Percentiles rank a stretch among this genome's conserved stretches.
These are phyloP conservation scores for Diogma glabrata DNA, from an alignment of 2,888 invertebrate species.

Conservation along the genomic window DNA sequence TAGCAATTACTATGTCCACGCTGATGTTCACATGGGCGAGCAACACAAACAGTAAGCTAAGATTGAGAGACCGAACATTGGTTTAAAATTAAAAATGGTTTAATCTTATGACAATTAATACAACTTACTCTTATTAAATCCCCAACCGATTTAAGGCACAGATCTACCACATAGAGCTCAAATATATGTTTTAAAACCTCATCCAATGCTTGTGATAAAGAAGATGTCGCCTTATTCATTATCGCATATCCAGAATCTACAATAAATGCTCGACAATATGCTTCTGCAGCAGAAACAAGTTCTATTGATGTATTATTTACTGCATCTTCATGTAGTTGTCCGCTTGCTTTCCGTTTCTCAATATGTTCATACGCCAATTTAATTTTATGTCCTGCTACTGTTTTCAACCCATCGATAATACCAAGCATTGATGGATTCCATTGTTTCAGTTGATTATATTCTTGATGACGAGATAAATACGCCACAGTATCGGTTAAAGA, in stretches of 20 bases:
- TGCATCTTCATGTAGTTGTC: constrained; percentile 62
- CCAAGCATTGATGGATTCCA: constrained; percentile 30
- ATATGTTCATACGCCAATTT: constrained; percentile 58
- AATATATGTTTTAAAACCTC: constrained; percentile 56
- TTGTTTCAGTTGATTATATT: constrained; percentile 11
- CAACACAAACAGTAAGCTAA: no score
- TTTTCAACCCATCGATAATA: constrained; percentile 40
- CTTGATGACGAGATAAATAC: constrained; percentile 42
- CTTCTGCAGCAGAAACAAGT: constrained; percentile 71
- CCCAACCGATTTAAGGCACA: constrained; percentile 61
- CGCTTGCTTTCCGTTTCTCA: constrained; percentile 51
- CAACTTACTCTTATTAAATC: constrained; percentile 68
- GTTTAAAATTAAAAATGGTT: no score
- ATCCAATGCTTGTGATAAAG: constrained; percentile 47
- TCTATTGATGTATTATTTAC: constrained; percentile 82
- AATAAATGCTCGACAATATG: constrained; percentile 74
- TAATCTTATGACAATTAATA: no score
- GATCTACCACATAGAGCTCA: constrained; percentile 67
- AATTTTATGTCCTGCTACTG: constrained; percentile 52
- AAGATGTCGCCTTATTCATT: constrained; percentile 37
- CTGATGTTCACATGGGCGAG: no score
- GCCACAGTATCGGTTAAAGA: constrained; percentile 56
- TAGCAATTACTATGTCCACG: no score
- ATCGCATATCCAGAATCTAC: constrained; percentile 56
- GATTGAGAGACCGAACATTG: no score